Percentiles rank a stretch among this genome's conserved stretches.
Conservation (phyloP, 2,113 vertebrate species). For the Orientallactaga bullata region DNA sequence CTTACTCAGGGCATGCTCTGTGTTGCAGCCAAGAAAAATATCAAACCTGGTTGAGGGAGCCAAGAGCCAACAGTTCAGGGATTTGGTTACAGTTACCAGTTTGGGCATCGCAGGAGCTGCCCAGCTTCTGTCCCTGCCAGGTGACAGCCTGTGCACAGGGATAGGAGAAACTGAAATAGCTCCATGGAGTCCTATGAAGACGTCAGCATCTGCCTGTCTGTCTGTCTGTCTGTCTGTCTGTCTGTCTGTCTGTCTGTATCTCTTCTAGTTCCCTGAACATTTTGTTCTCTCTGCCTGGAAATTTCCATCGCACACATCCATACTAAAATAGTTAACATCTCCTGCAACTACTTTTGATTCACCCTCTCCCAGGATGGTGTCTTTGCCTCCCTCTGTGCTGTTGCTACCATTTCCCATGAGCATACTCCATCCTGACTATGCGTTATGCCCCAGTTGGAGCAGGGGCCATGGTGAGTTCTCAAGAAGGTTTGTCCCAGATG, state of each 20-base stretch:
- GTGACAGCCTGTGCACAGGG: background rate
- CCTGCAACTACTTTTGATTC: background rate
- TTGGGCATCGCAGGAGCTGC: background rate
- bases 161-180: background rate
- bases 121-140: background rate
- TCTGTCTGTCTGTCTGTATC: background rate
- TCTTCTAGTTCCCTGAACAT: background rate
- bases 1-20: conserved; percentile 57
- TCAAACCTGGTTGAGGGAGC: conserved; percentile 57
- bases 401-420: background rate
- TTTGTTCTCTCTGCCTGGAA: conserved; percentile 25
- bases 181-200: background rate
- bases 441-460: background rate
- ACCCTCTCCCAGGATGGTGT: background rate
- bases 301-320: background rate
- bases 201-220: background rate
- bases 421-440: background rate
- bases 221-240: background rate
- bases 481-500: background rate
- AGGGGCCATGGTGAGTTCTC: background rate
- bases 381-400: background rate
- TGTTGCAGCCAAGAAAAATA: conserved; percentile 76
- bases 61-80: background rate
- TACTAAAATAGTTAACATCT: background rate
- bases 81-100: background rate